phyloP scores from a whole-genome alignment of 2,797 vertebrate genomes.

The Galago senegalensis region DNA sequence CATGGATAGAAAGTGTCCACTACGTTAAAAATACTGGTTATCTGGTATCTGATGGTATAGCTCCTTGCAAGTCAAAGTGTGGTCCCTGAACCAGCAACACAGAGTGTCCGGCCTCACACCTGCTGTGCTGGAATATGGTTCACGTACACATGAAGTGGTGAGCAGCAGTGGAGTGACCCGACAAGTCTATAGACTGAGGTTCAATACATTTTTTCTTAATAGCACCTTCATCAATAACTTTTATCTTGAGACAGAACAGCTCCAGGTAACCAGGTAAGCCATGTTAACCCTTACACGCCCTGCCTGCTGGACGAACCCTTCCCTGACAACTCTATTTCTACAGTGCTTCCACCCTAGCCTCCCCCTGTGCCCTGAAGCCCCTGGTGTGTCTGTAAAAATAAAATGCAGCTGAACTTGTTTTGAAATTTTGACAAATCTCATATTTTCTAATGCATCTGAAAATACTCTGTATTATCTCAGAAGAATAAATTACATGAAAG shows the following conservation, averaged over 20 bases:
- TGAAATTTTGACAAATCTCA: neutral
- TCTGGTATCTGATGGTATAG: neutral
- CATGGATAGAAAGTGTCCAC: neutral
- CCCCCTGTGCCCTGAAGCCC: neutral
- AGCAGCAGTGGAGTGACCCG: neutral
- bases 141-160: neutral
- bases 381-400: neutral
- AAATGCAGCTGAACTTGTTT: neutral
- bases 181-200: neutral
- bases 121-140: neutral
- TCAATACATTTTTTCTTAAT: neutral
- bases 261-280: neutral
- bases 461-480: neutral
- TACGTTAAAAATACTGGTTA: neutral
- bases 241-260: neutral
- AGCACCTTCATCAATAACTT: neutral
- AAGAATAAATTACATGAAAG: neutral
- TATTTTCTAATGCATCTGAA: neutral
- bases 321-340: neutral
- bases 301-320: neutral
- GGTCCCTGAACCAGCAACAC: neutral
- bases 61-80: neutral
- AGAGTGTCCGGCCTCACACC: neutral
- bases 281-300: neutral
- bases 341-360: neutral